phyloP scores from a whole-genome alignment of 1,140 invertebrate species.

The Stenopsyche tienmushanensis region DNA sequence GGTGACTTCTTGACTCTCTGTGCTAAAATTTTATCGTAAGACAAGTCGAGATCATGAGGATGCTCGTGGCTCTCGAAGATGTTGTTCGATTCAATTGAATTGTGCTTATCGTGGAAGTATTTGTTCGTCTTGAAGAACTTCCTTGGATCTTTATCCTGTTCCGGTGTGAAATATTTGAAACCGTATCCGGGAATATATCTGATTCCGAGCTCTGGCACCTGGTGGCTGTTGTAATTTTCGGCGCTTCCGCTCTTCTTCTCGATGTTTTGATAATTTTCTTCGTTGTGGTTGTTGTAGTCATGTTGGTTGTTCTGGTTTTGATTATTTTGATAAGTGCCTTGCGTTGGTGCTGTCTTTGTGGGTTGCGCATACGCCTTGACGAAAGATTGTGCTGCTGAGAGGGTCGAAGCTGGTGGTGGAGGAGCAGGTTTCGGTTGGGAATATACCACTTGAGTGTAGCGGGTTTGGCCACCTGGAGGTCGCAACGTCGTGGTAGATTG shows the following conservation, averaged over 20 bases:
- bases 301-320: conserved; percentile 35
- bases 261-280: conserved; percentile 11
- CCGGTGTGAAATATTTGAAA: conserved; percentile 37
- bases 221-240: conserved; percentile 6
- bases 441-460: conserved; percentile 51
- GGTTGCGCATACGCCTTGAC: conserved; percentile 48
- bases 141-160: conserved; percentile 36
- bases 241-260: conserved; percentile 1
- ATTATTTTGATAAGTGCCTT: conserved; percentile 40
- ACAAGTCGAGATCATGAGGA: conserved; percentile 32
- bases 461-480: conserved; percentile 45
- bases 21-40: conserved; percentile 31
- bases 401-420: conserved; percentile 46
- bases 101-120: conserved; percentile 32
- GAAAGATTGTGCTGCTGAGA: conserved; percentile 44
- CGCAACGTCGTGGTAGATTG: conserved; percentile 5
- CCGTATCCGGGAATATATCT: conserved; percentile 38
- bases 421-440: conserved; percentile 40
- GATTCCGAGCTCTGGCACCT: conserved; percentile 32
- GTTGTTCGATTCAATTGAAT: conserved; percentile 34
- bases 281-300: neutral
- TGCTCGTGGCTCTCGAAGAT: conserved; percentile 29
- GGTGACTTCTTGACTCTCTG: conserved; percentile 39
- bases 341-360: conserved; percentile 31
- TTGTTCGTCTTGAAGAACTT: conserved; percentile 32